phyloP scores from a whole-genome alignment of 2,888 invertebrate genomes.

The Dryomyza anilis region DNA sequence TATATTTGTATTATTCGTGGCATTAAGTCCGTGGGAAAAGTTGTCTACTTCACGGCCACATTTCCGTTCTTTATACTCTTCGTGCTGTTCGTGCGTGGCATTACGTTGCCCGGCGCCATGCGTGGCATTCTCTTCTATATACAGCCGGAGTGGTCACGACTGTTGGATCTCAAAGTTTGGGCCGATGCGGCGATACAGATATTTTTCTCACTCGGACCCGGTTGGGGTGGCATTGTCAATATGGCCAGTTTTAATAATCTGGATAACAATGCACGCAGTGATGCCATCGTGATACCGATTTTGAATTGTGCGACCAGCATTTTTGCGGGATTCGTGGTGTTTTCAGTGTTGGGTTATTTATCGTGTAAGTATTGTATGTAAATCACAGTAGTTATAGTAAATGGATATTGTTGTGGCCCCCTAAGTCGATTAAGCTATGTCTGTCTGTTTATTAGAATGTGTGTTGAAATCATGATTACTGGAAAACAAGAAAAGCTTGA shows the following conservation, averaged over 20 bases:
- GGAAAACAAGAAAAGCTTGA: no score
- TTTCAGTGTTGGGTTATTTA: slow-evolving; percentile 78
- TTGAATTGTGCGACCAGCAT: slow-evolving; percentile 78
- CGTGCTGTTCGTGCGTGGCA: slow-evolving; percentile 74
- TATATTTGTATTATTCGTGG: slow-evolving; percentile 87
- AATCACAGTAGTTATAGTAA: no score
- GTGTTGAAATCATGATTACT: no score
- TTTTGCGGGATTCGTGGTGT: slow-evolving; percentile 80
- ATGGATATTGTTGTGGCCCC: no score
- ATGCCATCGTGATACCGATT: slow-evolving; percentile 73
- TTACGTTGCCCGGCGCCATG: slow-evolving; percentile 80
- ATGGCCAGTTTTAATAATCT: slow-evolving; percentile 85
- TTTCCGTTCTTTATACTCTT: slow-evolving; percentile 80
- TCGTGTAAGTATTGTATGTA: slow-evolving; percentile 63
- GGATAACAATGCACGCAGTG: slow-evolving; percentile 70
- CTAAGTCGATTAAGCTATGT: no score
- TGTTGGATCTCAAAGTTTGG: slow-evolving; percentile 84
- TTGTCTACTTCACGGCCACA: slow-evolving; percentile 84
- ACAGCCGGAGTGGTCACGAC: slow-evolving; percentile 77
- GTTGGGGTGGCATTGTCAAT: slow-evolving; percentile 83
- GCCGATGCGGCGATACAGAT: slow-evolving; percentile 92
- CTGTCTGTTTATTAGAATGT: no score
- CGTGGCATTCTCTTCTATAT: slow-evolving; percentile 79
- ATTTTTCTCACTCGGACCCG: slow-evolving; percentile 88
- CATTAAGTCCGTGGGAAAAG: slow-evolving; percentile 71